Evolutionary conservation across 2,797 vertebrate species (phyloP).

Genomic region (Avahi laniger): DNA sequence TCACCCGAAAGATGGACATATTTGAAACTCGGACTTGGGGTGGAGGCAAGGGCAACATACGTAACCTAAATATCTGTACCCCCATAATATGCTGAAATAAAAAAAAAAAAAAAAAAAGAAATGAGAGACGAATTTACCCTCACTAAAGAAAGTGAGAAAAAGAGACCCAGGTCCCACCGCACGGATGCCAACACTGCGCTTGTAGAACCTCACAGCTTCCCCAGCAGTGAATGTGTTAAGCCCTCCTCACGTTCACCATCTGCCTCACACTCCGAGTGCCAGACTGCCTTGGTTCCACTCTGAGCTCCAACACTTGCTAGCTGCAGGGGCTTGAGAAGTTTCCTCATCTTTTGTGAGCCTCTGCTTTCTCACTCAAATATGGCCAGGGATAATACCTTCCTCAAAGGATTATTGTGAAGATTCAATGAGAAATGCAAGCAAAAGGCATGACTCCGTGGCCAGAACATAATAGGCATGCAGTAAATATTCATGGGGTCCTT

Average conservation of each 20-base stretch:
- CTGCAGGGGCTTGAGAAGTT: background rate
- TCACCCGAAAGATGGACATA: no score
- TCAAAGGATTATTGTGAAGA: background rate
- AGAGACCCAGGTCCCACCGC: accelerated
- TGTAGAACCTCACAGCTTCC: background rate
- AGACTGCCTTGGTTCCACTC: background rate
- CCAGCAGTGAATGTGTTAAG: background rate
- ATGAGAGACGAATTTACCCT: background rate
- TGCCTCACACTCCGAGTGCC: background rate
- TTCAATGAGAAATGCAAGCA: background rate
- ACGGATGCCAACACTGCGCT: background rate
- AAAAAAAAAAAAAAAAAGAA: no score
- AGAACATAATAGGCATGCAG: background rate
- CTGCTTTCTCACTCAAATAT: background rate
- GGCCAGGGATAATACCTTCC: background rate
- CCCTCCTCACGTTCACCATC: background rate
- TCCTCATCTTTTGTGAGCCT: background rate
- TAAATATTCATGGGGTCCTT: background rate
- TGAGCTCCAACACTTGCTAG: background rate
- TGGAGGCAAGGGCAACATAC: no score
- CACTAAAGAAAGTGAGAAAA: background rate
- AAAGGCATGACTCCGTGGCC: background rate
- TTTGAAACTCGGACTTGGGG: no score
- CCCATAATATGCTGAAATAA: no score
- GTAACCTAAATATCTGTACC: no score